A percentile compares a stretch with the other conserved stretches of the same genome.
Evolutionary conservation across 2,888 invertebrate genomes (phyloP).

Genomic region (Philereme transversata): DNA sequence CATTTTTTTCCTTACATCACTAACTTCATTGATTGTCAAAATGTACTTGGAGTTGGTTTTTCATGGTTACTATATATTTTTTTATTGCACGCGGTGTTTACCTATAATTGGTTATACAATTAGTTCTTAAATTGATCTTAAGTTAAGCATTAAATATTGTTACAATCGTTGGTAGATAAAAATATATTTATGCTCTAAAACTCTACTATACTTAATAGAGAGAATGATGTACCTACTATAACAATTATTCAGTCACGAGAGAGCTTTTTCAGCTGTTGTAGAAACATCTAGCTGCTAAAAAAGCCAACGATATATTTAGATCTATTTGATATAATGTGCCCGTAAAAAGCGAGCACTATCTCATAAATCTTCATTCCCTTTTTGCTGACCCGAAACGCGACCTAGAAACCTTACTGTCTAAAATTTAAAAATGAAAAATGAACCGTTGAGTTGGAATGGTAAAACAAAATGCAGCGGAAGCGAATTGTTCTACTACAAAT

Average conservation of each 20-base stretch:
- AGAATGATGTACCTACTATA: neutral
- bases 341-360: conserved; percentile 20
- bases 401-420: conserved; percentile 34
- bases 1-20: too few species aligned
- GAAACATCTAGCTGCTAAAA: conserved; percentile 23
- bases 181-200: neutral
- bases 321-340: conserved; percentile 20
- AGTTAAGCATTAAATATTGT: too few species aligned
- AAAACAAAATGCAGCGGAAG: conserved; percentile 76
- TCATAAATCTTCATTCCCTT: conserved; percentile 25
- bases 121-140: too few species aligned
- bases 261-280: conserved; percentile 1
- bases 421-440: conserved; percentile 50
- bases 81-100: too few species aligned
- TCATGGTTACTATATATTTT: too few species aligned
- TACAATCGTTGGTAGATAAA: too few species aligned
- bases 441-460: conserved; percentile 54
- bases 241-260: neutral
- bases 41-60: too few species aligned
- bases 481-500: conserved; percentile 71
- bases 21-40: too few species aligned
- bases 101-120: too few species aligned
- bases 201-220: neutral
- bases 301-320: conserved; percentile 23
- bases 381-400: conserved; percentile 28